Evolutionary conservation across 2,888 invertebrate species (phyloP).

Genomic region (Holacanthella duospinosa): DNA sequence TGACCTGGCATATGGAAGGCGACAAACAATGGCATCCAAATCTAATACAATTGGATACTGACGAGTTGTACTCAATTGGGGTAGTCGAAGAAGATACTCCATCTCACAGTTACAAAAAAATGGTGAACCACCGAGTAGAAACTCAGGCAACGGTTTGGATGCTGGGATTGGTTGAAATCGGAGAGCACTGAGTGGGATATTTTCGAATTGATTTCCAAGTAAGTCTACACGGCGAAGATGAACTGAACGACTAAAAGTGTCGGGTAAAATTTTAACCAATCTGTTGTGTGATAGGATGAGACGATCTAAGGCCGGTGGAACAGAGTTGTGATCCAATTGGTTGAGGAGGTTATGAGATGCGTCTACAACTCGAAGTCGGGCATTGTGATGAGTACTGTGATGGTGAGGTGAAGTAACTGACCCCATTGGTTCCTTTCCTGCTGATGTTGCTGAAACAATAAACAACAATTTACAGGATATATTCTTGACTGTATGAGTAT

Average conservation of each 20-base stretch:
- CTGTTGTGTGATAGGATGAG: conserved; percentile 56
- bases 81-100: conserved; percentile 74
- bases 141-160: conserved; percentile 60
- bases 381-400: background rate
- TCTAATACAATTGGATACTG: conserved; percentile 71
- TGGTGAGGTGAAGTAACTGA: background rate
- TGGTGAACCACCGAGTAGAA: conserved; percentile 71
- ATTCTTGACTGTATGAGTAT: too few species aligned
- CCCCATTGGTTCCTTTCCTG: background rate
- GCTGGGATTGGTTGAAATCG: conserved; percentile 55
- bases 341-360: conserved; percentile 39
- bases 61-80: conserved; percentile 57
- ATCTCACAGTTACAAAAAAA: conserved; percentile 75
- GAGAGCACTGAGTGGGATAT: conserved; percentile 60
- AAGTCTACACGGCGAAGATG: conserved; percentile 65
- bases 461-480: too few species aligned
- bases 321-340: conserved; percentile 39
- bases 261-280: conserved; percentile 55
- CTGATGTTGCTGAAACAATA: background rate
- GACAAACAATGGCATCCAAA: conserved; percentile 65
- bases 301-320: conserved; percentile 40
- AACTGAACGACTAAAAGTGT: conserved; percentile 39
- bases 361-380: conserved; percentile 37
- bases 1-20: conserved; percentile 53
- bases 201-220: conserved; percentile 61